These are phyloP conservation scores for Venusia cambrica DNA, from an alignment of 2,888 invertebrate species.

Conservation along the genomic window DNA sequence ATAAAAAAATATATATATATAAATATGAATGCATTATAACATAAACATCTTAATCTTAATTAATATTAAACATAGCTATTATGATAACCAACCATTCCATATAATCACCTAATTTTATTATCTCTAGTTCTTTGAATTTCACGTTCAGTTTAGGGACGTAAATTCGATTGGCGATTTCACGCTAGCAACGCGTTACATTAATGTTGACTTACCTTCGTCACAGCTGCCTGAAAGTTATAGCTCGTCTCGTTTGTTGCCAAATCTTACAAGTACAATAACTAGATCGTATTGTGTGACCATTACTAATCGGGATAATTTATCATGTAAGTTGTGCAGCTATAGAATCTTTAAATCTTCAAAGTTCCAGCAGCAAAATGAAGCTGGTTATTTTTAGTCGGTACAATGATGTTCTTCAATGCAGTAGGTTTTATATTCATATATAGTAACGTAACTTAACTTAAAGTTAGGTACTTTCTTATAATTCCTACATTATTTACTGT, in stretches of 20 bases:
- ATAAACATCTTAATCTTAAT: too few relatives aligned
- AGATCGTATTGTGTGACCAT: conserved; percentile 7
- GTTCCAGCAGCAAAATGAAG: too few relatives aligned
- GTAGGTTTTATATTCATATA: too few relatives aligned
- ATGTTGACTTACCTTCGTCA: conserved; percentile 80
- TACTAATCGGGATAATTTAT: conserved; percentile 11
- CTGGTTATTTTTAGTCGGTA: too few relatives aligned
- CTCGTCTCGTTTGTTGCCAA: too few relatives aligned
- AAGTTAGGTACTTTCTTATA: too few relatives aligned
- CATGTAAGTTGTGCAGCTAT: conserved; percentile 11
- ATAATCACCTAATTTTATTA: conserved; percentile 2
- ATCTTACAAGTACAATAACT: conserved; percentile 7
- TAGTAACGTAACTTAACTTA: too few relatives aligned
- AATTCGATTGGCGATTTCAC: conserved; percentile 74
- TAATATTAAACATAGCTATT: too few relatives aligned
- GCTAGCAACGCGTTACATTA: conserved; percentile 73
- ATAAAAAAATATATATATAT: too few relatives aligned
- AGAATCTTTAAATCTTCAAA: background rate
- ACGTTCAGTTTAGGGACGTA: conserved; percentile 49
- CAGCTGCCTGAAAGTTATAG: conserved; percentile 67
- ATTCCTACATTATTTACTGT: too few relatives aligned
- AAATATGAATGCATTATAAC: too few relatives aligned
- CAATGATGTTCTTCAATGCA: too few relatives aligned
- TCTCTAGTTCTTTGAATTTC: conserved; percentile 3
- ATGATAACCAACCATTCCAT: conserved; percentile 3